phyloP scores from a whole-genome alignment of 2,113 vertebrate genomes.

The Anguilla rostrata region DNA sequence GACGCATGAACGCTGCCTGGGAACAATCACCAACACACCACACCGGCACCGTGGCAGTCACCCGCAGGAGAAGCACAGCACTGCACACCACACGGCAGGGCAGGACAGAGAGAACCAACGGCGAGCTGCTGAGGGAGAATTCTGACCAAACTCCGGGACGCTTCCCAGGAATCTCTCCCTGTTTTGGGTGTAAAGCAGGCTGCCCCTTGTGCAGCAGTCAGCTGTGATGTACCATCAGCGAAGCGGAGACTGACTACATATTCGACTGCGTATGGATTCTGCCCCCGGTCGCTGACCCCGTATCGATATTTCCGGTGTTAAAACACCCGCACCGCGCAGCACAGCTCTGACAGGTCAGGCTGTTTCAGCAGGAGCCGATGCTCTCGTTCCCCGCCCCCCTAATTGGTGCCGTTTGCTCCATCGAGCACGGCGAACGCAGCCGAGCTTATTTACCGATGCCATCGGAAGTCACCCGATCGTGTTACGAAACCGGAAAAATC shows the following conservation, averaged over 20 bases:
- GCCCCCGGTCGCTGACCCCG: not conserved
- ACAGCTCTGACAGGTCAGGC: not conserved
- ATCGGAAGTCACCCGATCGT: not conserved
- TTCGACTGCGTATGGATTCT: not conserved
- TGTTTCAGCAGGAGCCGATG: not conserved
- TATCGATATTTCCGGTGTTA: not conserved
- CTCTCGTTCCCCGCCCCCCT: not conserved
- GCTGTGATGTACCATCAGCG: not conserved
- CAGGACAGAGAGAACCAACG: too few relatives aligned
- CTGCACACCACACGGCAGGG: too few relatives aligned
- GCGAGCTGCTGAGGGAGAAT: too few relatives aligned
- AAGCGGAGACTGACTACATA: not conserved
- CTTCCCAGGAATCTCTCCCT: too few relatives aligned
- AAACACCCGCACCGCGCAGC: not conserved
- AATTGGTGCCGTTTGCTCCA: not conserved
- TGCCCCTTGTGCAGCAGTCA: not conserved
- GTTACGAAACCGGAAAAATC: not conserved
- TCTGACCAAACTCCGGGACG: too few relatives aligned
- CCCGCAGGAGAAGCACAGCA: too few relatives aligned
- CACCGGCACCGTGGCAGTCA: too few relatives aligned
- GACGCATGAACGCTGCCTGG: too few relatives aligned
- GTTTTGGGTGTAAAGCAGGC: not conserved
- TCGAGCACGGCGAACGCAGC: not conserved
- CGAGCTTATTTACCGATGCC: not conserved
- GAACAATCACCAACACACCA: too few relatives aligned